Conservation (phyloP, 2,797 vertebrate species). For the Sebastolobus alascanus region DNA sequence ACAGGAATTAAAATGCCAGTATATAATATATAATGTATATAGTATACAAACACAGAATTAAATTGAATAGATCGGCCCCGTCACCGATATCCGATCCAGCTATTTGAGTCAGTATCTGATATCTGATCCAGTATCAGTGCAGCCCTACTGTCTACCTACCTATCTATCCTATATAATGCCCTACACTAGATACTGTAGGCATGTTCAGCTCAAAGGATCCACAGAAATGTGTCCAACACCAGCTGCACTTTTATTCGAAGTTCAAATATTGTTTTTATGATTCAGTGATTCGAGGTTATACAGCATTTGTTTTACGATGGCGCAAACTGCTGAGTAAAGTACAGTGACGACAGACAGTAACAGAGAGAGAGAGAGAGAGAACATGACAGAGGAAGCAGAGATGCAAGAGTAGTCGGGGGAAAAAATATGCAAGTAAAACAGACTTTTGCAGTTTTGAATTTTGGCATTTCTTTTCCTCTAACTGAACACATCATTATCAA, state of each 20-base stretch:
- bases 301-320: constrained; percentile 60
- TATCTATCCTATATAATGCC: background rate
- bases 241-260: constrained; percentile 25
- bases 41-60: too few species aligned
- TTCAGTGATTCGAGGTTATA: constrained; percentile 55
- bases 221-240: background rate
- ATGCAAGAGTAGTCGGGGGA: background rate
- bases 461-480: background rate
- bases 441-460: background rate
- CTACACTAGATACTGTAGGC: background rate
- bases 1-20: too few species aligned
- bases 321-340: constrained; percentile 41
- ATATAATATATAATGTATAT: too few species aligned
- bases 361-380: background rate
- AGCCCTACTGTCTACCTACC: background rate
- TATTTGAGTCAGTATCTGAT: too few species aligned
- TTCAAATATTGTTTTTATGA: constrained; percentile 74
- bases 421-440: background rate
- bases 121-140: too few species aligned
- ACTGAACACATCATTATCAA: constrained; percentile 3
- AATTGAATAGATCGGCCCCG: fast-evolving
- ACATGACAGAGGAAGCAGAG: background rate
- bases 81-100: too few species aligned
- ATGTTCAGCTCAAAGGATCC: background rate
- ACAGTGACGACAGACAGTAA: constrained; percentile 16